Base-by-base conservation (phyloP, 1,140 invertebrate species). In the Hyposmocoma kahamanoa region DNA sequence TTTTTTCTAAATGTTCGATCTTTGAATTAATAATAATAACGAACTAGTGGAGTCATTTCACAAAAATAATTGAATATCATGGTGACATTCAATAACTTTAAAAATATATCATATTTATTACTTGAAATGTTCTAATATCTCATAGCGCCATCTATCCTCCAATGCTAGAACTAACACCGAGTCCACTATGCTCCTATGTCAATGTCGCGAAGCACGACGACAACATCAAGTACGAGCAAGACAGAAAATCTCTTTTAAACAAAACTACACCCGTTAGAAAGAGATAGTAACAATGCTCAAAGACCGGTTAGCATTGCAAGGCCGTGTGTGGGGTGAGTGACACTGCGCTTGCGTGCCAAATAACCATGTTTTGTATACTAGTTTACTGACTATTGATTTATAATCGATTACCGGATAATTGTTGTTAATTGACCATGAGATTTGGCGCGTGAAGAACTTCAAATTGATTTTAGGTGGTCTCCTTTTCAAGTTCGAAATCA, bases 301-400 rank as follows among this genome's bases (percentile, higher is more conserved):
- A 60, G 61, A 77, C 76, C 59, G 62, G 74, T 78, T 78, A 78
- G 65, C 79, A 83, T 83, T 83, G 79, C 79, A 83, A 83, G 79
- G 79, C 71, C 79, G 79, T 72, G 55, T 38, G 45, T 42, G 45
- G 60, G 61, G 77, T 81, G 66, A 79, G 39, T 71, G 73, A 77
- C 75, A 70, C 56, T 26, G 49, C 55, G 57, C 47, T 47, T 20
- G 67, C 75, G 72, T 82, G 73, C 66, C 52, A 70, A 76, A 62
- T 57, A 45, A 42, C 59, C 56, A 67, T 73, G 60, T 64, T 64
- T 64, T 62, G 56, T 43, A 58, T 62, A 17, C 32, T 57, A 54
- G 52, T 51, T 34, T 21, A 47, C 60, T 52, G 48, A 71, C 54
- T 62, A 75, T 72, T 76, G 70, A 67, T 76, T 54, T 67, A 66